phyloP scores from a whole-genome alignment of 2,113 vertebrate genomes.

The Cisticola juncidis region DNA sequence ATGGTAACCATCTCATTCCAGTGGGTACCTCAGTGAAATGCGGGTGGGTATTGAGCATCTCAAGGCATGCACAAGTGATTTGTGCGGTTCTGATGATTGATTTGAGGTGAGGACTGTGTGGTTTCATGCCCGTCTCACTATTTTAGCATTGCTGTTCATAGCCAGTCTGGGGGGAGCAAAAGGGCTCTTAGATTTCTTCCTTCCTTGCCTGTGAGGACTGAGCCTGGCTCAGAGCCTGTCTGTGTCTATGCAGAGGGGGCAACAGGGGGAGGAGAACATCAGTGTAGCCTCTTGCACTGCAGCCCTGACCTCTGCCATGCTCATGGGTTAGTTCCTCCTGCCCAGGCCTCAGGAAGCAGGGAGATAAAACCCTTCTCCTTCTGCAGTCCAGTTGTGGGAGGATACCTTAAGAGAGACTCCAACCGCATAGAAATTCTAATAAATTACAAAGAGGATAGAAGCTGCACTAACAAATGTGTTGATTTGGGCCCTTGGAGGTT shows the following conservation, averaged over 20 bases:
- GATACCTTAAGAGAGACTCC: neutral
- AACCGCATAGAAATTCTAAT: neutral
- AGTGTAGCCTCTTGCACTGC: rapidly evolving
- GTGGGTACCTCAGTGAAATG: slow-evolving; percentile 1
- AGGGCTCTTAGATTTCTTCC: neutral
- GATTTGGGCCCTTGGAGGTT: neutral
- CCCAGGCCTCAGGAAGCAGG: neutral
- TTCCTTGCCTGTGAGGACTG: neutral
- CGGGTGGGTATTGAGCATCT: neutral
- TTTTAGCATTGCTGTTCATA: neutral
- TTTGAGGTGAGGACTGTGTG: neutral
- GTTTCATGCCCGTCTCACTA: neutral
- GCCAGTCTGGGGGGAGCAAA: neutral
- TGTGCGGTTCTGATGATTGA: neutral
- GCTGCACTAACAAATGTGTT: neutral
- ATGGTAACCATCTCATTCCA: slow-evolving; percentile 35
- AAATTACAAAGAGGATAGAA: neutral
- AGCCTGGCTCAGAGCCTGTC: neutral
- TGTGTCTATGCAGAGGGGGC: neutral
- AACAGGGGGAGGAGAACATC: neutral
- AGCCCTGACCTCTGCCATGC: neutral
- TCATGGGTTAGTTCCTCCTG: neutral
- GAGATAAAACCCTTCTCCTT: neutral
- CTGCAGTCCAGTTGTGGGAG: neutral
- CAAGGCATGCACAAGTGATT: neutral